Conservation (phyloP, 2,113 vertebrate genomes). For the Acinonyx jubatus region DNA sequence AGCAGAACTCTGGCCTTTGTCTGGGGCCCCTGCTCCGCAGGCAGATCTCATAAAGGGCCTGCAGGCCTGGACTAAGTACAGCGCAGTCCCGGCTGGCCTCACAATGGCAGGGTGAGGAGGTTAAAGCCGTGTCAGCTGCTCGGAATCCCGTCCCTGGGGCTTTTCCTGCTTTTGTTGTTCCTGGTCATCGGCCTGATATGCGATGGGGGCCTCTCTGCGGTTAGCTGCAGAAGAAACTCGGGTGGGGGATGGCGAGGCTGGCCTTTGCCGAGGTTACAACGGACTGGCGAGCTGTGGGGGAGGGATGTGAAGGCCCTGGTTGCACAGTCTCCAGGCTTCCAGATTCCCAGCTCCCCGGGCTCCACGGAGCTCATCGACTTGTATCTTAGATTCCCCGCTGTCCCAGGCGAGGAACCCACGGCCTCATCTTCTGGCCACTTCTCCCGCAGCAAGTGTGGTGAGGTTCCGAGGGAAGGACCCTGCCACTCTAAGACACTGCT, state of each 20-base stretch:
- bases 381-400: neutral
- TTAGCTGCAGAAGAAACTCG: neutral
- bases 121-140: slow-evolving; percentile 39
- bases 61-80: slow-evolving; percentile 5
- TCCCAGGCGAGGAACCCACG: neutral
- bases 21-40: neutral
- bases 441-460: neutral
- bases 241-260: neutral
- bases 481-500: neutral
- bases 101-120: slow-evolving; percentile 60
- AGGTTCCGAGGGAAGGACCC: neutral
- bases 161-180: slow-evolving; percentile 58
- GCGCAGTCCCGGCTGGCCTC: neutral
- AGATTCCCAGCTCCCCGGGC: neutral
- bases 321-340: neutral
- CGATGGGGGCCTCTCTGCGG: neutral
- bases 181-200: neutral
- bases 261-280: neutral
- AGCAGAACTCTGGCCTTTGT: slow-evolving; percentile 52
- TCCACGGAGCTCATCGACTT: neutral
- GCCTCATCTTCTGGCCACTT: neutral
- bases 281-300: neutral
- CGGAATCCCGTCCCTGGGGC: neutral
- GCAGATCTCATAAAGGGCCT: slow-evolving; percentile 30
- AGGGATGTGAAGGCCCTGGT: neutral